phyloP scores from a whole-genome alignment of 2,888 invertebrate genomes.

The Malachius bipustulatus region DNA sequence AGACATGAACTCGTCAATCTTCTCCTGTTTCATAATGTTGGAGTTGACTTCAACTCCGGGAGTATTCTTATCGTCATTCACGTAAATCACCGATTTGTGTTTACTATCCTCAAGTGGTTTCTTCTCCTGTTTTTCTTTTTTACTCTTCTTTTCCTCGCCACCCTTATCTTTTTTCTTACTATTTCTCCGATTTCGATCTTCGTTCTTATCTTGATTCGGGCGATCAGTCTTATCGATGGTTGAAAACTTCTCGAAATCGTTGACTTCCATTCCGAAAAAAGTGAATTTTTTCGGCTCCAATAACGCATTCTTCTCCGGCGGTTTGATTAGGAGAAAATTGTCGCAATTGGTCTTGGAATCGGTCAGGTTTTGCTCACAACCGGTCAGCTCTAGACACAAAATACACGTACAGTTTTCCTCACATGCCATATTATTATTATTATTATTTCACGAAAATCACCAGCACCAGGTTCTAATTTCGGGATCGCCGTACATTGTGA shows the following conservation, averaged over 20 bases:
- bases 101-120: slow-evolving; percentile 20
- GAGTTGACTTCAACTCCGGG: slow-evolving; percentile 13
- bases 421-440: slow-evolving; percentile 45
- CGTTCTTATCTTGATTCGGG: slow-evolving; percentile 2
- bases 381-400: slow-evolving; percentile 60
- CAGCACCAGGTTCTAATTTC: too few relatives aligned
- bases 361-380: slow-evolving; percentile 43
- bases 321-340: slow-evolving; percentile 44
- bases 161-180: slow-evolving; percentile 4
- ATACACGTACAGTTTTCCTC: slow-evolving; percentile 61
- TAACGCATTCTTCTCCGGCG: slow-evolving; percentile 39
- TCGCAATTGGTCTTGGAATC: slow-evolving; percentile 33
- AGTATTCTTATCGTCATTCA: slow-evolving; percentile 23
- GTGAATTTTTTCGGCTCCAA: slow-evolving; percentile 40
- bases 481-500: too few relatives aligned
- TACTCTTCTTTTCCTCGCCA: background rate
- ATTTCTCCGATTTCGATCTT: too few relatives aligned
- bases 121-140: slow-evolving; percentile 10
- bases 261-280: slow-evolving; percentile 41
- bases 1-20: slow-evolving; percentile 31
- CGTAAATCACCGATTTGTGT: slow-evolving; percentile 35
- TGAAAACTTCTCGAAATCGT: slow-evolving; percentile 37
- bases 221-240: slow-evolving; percentile 26
- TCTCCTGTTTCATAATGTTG: slow-evolving; percentile 27
- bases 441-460: background rate